These are phyloP conservation scores for Catharus ustulatus DNA, from an alignment of 2,797 vertebrate species.

Conservation along the genomic window DNA sequence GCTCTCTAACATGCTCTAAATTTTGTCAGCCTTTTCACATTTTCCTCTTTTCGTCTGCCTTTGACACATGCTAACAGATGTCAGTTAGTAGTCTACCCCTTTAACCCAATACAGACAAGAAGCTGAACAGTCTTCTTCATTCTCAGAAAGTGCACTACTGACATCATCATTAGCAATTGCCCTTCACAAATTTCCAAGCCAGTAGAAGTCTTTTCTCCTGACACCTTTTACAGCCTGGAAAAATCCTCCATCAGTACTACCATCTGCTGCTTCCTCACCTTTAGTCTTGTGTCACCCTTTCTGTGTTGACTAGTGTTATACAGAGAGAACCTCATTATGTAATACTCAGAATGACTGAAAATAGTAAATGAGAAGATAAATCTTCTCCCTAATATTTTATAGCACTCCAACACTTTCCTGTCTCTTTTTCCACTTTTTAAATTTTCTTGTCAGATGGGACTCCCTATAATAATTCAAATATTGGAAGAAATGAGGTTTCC, in stretches of 20 bases:
- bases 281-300: constrained; percentile 36
- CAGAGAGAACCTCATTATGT: constrained; percentile 35
- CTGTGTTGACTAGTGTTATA: constrained; percentile 38
- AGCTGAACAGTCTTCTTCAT: background rate
- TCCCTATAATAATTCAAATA: constrained; percentile 1
- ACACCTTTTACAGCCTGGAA: constrained; percentile 30
- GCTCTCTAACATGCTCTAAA: background rate
- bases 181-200: constrained; percentile 10
- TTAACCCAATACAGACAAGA: background rate
- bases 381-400: constrained; percentile 11
- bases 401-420: background rate
- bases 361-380: constrained; percentile 37
- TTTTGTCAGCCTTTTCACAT: background rate
- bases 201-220: constrained; percentile 26
- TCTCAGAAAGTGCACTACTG: background rate
- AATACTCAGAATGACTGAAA: constrained; percentile 22
- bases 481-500: background rate
- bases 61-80: background rate
- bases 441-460: constrained; percentile 2
- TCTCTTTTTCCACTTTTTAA: constrained; percentile 1
- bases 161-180: constrained; percentile 27
- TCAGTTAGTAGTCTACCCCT: background rate
- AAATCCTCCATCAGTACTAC: constrained; percentile 18
- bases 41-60: background rate
- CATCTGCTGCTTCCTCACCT: constrained; percentile 45